A percentile compares a stretch with the other conserved stretches of the same genome.
Conservation (phyloP, 2,888 invertebrate genomes). For the Seladonia tumulorum region DNA sequence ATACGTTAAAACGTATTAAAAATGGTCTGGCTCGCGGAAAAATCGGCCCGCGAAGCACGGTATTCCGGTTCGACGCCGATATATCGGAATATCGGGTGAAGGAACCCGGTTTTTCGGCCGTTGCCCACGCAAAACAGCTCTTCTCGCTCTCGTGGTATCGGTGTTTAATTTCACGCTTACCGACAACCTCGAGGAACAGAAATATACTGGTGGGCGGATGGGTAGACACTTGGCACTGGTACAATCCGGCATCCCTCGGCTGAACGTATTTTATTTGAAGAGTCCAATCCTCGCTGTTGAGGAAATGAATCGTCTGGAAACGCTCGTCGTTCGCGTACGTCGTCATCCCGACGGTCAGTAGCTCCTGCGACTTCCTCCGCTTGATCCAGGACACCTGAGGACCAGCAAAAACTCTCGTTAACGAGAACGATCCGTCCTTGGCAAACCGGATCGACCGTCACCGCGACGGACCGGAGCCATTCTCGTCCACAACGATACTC, state of each 20-base stretch:
- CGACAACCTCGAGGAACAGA: slow-evolving; percentile 93
- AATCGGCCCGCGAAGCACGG: background rate
- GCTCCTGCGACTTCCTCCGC: slow-evolving; percentile 89
- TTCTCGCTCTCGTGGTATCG: slow-evolving; percentile 39
- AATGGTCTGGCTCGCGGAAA: background rate
- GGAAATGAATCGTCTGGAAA: slow-evolving; percentile 93
- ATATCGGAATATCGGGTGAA: slow-evolving; percentile 14
- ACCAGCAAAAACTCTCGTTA: slow-evolving; percentile 58
- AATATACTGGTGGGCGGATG: slow-evolving; percentile 96
- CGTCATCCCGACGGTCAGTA: slow-evolving; percentile 93
- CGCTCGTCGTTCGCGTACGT: slow-evolving; percentile 96
- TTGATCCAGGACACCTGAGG: slow-evolving; percentile 93
- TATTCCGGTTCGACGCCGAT: background rate
- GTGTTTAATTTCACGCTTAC: slow-evolving; percentile 87
- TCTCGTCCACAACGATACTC: background rate
- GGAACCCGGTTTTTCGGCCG: background rate
- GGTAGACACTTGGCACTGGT: slow-evolving; percentile 96
- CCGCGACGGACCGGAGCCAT: slow-evolving; percentile 16
- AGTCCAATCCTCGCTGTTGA: slow-evolving; percentile 97
- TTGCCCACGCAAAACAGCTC: slow-evolving; percentile 5
- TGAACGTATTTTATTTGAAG: slow-evolving; percentile 95
- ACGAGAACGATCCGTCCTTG: slow-evolving; percentile 33
- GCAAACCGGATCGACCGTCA: slow-evolving; percentile 19
- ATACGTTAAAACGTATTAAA: slow-evolving; percentile 35
- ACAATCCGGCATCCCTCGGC: slow-evolving; percentile 93